phyloP scores from a whole-genome alignment of 2,888 invertebrate genomes.

The Fragum sueziense region DNA sequence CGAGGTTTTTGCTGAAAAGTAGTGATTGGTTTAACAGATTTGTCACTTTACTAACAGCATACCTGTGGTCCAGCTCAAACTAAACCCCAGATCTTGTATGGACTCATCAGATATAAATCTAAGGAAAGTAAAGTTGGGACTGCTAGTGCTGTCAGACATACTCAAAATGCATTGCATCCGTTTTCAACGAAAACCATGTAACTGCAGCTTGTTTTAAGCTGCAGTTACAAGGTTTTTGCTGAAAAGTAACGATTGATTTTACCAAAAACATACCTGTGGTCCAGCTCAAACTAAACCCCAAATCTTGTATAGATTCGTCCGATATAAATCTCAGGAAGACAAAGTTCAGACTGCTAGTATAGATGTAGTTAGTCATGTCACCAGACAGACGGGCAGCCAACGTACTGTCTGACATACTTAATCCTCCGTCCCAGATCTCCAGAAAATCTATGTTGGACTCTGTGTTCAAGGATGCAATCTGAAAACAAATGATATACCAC shows the following conservation, averaged over 20 bases:
- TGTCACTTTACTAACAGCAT: too few species aligned
- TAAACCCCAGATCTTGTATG: conserved; percentile 58
- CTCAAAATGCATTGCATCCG: too few species aligned
- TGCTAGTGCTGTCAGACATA: conserved; percentile 57
- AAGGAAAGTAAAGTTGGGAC: conserved; percentile 63
- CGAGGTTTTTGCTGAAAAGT: too few species aligned
- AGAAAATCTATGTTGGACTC: conserved; percentile 65
- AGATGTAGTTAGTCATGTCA: conserved; percentile 16
- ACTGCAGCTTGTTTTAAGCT: too few species aligned
- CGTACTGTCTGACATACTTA: conserved; percentile 47
- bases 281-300: conserved; percentile 66
- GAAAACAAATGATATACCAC: neutral
- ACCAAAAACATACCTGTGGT: conserved; percentile 59
- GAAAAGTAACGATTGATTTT: too few species aligned
- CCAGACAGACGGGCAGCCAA: conserved; percentile 63
- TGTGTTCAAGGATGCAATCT: conserved; percentile 62
- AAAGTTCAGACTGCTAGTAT: conserved; percentile 65
- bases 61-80: conserved; percentile 66
- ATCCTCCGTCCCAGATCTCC: conserved; percentile 67
- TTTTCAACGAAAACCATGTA: too few species aligned
- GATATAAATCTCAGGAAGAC: conserved; percentile 66
- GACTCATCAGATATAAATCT: conserved; percentile 66
- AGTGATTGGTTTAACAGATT: too few species aligned
- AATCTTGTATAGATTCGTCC: conserved; percentile 46
- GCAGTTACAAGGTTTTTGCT: too few species aligned